phyloP scores from a whole-genome alignment of 2,888 invertebrate genomes.

The Tenodera sinensis region DNA sequence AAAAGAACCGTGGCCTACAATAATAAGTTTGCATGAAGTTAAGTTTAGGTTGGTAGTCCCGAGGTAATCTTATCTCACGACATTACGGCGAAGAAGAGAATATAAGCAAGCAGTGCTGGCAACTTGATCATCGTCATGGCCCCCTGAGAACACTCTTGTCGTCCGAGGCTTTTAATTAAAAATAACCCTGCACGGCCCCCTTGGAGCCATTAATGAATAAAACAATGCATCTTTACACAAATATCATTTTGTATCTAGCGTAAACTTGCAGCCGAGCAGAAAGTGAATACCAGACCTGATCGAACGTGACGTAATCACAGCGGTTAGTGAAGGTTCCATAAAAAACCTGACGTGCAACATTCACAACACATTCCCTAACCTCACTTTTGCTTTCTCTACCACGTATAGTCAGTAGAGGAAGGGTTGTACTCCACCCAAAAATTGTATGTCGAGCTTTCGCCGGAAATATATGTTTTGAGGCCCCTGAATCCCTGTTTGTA shows the following conservation, averaged over 20 bases:
- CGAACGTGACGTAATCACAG: too few species aligned
- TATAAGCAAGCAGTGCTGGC: neutral
- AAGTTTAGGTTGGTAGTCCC: neutral
- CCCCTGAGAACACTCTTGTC: neutral
- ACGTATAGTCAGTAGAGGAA: too few species aligned
- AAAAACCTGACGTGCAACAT: too few species aligned
- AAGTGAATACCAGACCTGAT: too few species aligned
- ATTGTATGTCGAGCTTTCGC: too few species aligned
- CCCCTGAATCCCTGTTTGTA: too few species aligned
- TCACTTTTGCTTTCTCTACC: too few species aligned
- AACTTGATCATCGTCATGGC: neutral
- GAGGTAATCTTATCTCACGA: neutral
- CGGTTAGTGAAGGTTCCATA: too few species aligned
- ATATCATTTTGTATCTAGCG: neutral
- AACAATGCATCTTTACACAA: neutral
- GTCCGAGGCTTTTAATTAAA: neutral
- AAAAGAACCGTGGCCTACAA: neutral
- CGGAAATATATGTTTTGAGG: too few species aligned
- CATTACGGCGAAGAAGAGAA: neutral
- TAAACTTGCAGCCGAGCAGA: too few species aligned
- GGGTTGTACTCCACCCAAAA: too few species aligned
- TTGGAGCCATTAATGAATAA: neutral
- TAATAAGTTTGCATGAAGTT: neutral
- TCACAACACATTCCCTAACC: too few species aligned
- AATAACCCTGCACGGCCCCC: neutral